A percentile compares a stretch with the other conserved stretches of the same genome.
Evolutionary conservation across 2,113 vertebrate species (phyloP).

Genomic region (Aptenodytes forsteri): DNA sequence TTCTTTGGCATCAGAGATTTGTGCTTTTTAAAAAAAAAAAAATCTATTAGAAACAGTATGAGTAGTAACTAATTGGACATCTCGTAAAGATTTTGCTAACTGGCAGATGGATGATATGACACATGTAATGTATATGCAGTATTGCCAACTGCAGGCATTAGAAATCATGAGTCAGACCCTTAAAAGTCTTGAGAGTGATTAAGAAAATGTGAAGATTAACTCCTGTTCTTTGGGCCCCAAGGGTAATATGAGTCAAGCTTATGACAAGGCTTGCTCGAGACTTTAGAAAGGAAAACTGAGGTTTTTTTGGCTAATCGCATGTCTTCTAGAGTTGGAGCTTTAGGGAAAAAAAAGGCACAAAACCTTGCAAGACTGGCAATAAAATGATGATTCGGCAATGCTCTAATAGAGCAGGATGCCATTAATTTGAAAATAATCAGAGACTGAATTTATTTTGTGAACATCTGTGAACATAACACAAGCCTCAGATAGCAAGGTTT

Average conservation of each 20-base stretch:
- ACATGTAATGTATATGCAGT: conserved; percentile 30
- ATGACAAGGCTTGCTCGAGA: neutral
- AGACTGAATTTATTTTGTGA: conserved; percentile 40
- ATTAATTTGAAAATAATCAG: conserved; percentile 57
- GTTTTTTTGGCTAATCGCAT: neutral
- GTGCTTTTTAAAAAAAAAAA: neutral
- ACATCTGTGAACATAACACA: conserved; percentile 38
- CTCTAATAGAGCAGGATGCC: conserved; percentile 18
- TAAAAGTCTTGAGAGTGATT: conserved; percentile 35
- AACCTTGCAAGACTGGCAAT: conserved; percentile 14
- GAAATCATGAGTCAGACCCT: conserved; percentile 56
- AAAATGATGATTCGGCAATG: conserved; percentile 34
- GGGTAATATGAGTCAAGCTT: conserved; percentile 21
- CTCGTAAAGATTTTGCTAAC: conserved; percentile 17
- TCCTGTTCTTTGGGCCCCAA: conserved; percentile 7
- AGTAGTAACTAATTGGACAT: neutral
- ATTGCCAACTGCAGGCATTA: conserved; percentile 36
- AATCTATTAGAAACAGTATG: neutral
- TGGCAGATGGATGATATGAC: conserved; percentile 55
- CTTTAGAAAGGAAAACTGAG: neutral
- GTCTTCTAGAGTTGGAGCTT: neutral
- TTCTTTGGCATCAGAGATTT: neutral
- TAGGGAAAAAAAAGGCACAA: neutral
- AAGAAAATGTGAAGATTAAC: conserved; percentile 38
- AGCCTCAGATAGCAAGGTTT: neutral